Conservation (phyloP, 2,888 invertebrate species). For the Habrosyne pyritoides region DNA sequence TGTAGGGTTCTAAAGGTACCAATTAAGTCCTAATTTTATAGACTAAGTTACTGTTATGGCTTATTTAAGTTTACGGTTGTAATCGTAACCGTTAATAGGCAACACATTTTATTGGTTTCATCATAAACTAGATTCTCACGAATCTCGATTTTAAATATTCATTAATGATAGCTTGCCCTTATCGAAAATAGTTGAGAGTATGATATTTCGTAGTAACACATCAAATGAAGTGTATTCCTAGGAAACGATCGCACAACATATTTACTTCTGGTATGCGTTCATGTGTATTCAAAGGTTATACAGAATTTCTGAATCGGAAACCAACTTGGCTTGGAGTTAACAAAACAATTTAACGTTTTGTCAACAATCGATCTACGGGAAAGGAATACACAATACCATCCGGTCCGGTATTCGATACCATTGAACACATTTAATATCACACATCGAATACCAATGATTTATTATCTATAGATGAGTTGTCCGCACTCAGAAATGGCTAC, state of each 20-base stretch:
- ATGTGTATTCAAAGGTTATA: constrained; percentile 21
- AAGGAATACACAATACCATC: constrained; percentile 56
- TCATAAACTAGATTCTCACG: too few species aligned
- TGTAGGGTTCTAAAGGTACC: too few species aligned
- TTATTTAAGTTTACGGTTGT: too few species aligned
- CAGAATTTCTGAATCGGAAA: constrained; percentile 15
- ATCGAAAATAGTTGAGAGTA: background rate
- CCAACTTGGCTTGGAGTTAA: constrained; percentile 13
- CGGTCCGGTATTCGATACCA: constrained; percentile 35
- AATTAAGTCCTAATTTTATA: too few species aligned
- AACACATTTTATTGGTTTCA: too few species aligned
- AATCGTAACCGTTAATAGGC: too few species aligned
- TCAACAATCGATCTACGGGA: constrained; percentile 49
- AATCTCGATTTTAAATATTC: too few species aligned
- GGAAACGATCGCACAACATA: background rate
- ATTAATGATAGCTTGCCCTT: too few species aligned
- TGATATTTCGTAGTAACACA: background rate
- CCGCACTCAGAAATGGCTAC: too few species aligned
- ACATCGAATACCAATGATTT: constrained; percentile 1
- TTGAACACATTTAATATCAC: constrained; percentile 1
- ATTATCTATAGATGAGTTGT: too few species aligned
- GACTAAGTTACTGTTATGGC: too few species aligned
- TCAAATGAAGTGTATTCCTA: background rate
- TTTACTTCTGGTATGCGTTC: background rate
- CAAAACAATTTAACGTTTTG: constrained; percentile 44